Percentiles rank a stretch among this genome's conserved stretches.
These are phyloP conservation scores for Antedon mediterranea DNA, from an alignment of 53 echinoderm and acorn worm species.

Conservation along the genomic window DNA sequence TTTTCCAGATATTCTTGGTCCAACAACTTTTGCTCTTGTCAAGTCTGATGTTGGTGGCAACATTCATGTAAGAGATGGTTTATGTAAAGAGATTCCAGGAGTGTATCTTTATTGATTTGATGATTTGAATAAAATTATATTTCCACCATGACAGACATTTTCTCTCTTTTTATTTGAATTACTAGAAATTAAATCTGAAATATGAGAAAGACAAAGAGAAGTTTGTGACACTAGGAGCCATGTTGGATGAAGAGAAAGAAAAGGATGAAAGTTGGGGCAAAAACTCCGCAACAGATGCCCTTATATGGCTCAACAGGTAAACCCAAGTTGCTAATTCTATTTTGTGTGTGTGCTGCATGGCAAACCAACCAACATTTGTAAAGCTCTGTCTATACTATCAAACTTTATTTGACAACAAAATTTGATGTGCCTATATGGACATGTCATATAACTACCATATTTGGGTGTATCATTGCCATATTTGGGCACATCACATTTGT, in stretches of 20 bases:
- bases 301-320: constrained; percentile 78
- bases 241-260: constrained; percentile 57
- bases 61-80: constrained; percentile 56
- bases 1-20: constrained; percentile 60
- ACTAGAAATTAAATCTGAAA: constrained; percentile 50
- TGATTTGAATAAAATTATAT: too few relatives aligned
- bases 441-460: too few relatives aligned
- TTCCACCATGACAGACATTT: neutral
- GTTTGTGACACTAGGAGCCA: constrained; percentile 42
- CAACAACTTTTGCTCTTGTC: constrained; percentile 68
- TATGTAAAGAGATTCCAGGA: too few relatives aligned
- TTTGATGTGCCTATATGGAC: too few relatives aligned
- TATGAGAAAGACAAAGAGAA: constrained; percentile 44
- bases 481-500: too few relatives aligned
- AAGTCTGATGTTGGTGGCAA: constrained; percentile 84
- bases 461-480: too few relatives aligned
- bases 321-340: too few relatives aligned
- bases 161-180: neutral
- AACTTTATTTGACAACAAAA: too few relatives aligned
- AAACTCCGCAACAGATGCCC: constrained; percentile 81
- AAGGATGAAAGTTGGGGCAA: constrained; percentile 14
- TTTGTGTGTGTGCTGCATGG: too few relatives aligned
- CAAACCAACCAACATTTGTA: too few relatives aligned
- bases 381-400: too few relatives aligned
- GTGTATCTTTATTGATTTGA: too few relatives aligned